Conservation (phyloP, 2,113 vertebrate genomes). For the Triplophysa tibetana region DNA sequence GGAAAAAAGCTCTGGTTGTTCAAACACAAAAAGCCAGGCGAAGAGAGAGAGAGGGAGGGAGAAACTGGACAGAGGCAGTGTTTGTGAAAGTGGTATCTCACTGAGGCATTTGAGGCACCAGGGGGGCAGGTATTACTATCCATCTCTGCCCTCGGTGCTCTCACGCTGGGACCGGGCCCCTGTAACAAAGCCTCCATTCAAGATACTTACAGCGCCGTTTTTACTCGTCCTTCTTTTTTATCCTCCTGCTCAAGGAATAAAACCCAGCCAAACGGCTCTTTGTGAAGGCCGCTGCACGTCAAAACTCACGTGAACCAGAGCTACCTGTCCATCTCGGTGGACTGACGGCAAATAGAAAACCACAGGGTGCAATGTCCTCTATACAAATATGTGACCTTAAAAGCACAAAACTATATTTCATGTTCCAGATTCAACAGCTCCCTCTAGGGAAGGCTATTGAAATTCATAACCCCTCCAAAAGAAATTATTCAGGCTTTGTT, state of each 20-base stretch:
- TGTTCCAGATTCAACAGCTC: conserved; percentile 24
- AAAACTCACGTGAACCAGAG: conserved; percentile 33
- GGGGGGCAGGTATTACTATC: conserved; percentile 79
- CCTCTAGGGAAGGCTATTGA: conserved; percentile 42
- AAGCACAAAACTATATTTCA: conserved; percentile 37
- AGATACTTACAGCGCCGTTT: conserved; percentile 51
- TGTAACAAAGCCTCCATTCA: conserved; percentile 86
- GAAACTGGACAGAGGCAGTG: conserved; percentile 54
- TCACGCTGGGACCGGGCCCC: conserved; percentile 66
- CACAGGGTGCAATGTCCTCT: conserved; percentile 32
- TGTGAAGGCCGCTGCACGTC: conserved; percentile 57
- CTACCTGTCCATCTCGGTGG: conserved; percentile 38
- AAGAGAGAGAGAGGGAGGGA: conserved; percentile 34
- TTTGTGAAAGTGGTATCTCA: conserved; percentile 56
- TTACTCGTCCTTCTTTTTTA: conserved; percentile 65
- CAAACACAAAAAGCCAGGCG: conserved; percentile 50
- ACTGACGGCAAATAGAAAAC: conserved; percentile 42
- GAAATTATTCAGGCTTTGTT: neutral
- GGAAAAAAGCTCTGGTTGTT: conserved; percentile 57
- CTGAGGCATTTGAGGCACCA: conserved; percentile 56
- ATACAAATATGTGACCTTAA: conserved; percentile 5
- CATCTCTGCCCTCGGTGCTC: conserved; percentile 61
- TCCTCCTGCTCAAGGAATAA: conserved; percentile 47
- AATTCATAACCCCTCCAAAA: neutral
- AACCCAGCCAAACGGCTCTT: conserved; percentile 79